phyloP scores from a whole-genome alignment of 1,140 invertebrate genomes.

The Drosophila cardini region DNA sequence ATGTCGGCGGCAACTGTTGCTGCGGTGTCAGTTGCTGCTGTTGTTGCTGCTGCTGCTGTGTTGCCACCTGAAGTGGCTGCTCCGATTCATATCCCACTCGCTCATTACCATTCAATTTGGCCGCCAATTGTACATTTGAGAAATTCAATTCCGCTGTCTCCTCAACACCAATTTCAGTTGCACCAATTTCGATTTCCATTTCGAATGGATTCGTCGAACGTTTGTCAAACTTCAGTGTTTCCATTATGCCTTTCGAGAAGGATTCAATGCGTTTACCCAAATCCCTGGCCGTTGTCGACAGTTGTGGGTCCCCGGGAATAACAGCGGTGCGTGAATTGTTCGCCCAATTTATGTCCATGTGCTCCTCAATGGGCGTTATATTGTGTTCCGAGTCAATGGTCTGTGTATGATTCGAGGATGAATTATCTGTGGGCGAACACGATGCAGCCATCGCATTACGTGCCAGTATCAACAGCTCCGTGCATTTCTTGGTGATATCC shows the following conservation, averaged over 20 bases:
- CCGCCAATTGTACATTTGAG: slow-evolving; percentile 67
- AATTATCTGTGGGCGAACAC: slow-evolving; percentile 85
- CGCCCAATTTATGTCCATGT: slow-evolving; percentile 84
- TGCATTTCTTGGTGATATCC: slow-evolving; percentile 90
- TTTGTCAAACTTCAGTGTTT: slow-evolving; percentile 83
- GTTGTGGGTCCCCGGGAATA: slow-evolving; percentile 65
- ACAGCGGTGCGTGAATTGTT: slow-evolving; percentile 79
- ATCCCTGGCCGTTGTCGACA: slow-evolving; percentile 75
- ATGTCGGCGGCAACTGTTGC: slow-evolving; percentile 21
- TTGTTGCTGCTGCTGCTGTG: slow-evolving; percentile 26
- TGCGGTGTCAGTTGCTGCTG: slow-evolving; percentile 48
- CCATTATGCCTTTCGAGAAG: slow-evolving; percentile 84
- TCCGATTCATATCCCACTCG: slow-evolving; percentile 72
- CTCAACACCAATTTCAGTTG: slow-evolving; percentile 81
- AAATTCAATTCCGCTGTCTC: slow-evolving; percentile 71
- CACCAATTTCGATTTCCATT: slow-evolving; percentile 84
- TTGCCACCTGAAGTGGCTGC: slow-evolving; percentile 18
- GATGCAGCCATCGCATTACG: slow-evolving; percentile 86
- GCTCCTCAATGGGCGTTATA: slow-evolving; percentile 84
- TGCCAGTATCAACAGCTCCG: slow-evolving; percentile 89
- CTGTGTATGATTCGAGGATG: slow-evolving; percentile 87
- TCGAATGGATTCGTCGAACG: slow-evolving; percentile 84
- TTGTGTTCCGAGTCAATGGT: slow-evolving; percentile 84
- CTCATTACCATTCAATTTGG: slow-evolving; percentile 84
- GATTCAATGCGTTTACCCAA: slow-evolving; percentile 83